Percentiles rank a stretch among this genome's conserved stretches.
Evolutionary conservation across 2,888 invertebrate genomes (phyloP).

Genomic region (Anaspis maculata): DNA sequence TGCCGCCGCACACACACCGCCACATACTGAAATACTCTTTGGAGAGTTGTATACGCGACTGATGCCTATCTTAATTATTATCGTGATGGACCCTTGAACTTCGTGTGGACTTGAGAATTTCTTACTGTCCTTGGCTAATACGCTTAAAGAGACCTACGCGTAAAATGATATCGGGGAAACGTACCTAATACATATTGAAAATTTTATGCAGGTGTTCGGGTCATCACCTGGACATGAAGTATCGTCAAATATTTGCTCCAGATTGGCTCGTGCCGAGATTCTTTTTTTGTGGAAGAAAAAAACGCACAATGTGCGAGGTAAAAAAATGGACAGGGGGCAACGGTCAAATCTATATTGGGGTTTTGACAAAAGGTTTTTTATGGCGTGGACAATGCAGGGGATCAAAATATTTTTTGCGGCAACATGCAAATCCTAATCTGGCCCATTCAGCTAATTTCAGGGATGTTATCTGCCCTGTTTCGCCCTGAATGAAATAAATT

Average conservation of each 20-base stretch:
- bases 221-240: constrained; percentile 3
- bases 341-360: constrained; percentile 33
- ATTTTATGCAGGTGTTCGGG: too few relatives aligned
- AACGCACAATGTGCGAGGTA: constrained; percentile 15
- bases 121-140: constrained; percentile 1
- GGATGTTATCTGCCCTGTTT: constrained; percentile 2
- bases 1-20: background rate
- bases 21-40: background rate
- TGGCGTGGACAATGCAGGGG: constrained; percentile 20
- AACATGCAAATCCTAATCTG: constrained; percentile 32
- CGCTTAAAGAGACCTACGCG: too few relatives aligned
- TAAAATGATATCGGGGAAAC: background rate
- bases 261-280: constrained; percentile 8
- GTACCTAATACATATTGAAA: background rate
- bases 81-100: too few relatives aligned
- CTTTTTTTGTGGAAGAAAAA: constrained; percentile 6
- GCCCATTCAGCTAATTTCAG: constrained; percentile 25
- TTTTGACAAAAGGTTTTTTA: constrained; percentile 24
- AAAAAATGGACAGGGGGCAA: constrained; percentile 33
- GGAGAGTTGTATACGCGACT: too few relatives aligned
- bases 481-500: background rate
- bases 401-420: constrained; percentile 31
- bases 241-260: constrained; percentile 7
- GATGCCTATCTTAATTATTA: too few relatives aligned
- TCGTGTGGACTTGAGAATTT: constrained; percentile 13